A percentile compares a stretch with the other conserved stretches of the same genome.
phyloP scores from a whole-genome alignment of 2,113 vertebrate genomes.

The Carollia perspicillata region DNA sequence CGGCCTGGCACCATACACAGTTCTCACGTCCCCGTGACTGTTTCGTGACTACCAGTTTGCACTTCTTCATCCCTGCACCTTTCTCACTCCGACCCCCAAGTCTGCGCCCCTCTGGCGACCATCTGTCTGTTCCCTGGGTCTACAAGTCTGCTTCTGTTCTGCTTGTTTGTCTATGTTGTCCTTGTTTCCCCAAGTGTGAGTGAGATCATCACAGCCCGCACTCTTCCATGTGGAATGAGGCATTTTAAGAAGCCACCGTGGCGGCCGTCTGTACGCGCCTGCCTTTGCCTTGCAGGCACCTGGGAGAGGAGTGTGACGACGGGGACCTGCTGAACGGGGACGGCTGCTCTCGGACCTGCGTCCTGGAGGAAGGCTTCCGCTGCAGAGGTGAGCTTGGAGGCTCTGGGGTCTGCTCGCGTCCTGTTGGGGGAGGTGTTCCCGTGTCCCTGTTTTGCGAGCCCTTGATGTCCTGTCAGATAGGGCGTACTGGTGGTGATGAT shows the following conservation, averaged over 20 bases:
- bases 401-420: background rate
- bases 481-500: background rate
- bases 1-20: background rate
- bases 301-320: slow-evolving; percentile 93
- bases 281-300: slow-evolving; percentile 76
- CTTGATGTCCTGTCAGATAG: background rate
- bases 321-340: slow-evolving; percentile 90
- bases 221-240: background rate
- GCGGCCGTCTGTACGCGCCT: background rate
- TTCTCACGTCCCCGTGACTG: background rate
- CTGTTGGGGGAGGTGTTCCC: background rate
- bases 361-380: slow-evolving; percentile 88
- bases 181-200: background rate
- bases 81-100: background rate
- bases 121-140: background rate
- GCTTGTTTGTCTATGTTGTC: background rate
- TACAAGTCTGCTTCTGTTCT: background rate
- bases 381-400: slow-evolving; percentile 87
- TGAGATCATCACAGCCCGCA: background rate
- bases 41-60: background rate
- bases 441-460: background rate
- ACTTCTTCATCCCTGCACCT: background rate
- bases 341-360: slow-evolving; percentile 93
- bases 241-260: background rate
- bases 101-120: background rate